Base-by-base conservation (phyloP, 2,888 invertebrate genomes). In the Caenorhabditis angaria region DNA sequence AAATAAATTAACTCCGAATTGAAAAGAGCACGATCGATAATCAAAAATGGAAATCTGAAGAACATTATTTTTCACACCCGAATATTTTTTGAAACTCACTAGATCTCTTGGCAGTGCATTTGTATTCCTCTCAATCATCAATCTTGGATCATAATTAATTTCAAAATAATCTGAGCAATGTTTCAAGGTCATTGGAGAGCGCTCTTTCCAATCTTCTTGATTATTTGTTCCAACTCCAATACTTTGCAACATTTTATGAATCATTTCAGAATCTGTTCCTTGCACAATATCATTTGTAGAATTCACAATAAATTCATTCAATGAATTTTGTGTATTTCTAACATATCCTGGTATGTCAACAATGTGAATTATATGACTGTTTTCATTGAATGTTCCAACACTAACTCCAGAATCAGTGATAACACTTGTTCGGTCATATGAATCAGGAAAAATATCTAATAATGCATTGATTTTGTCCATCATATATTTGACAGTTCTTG, bases 261-360 rank as follows among this genome's bases (percentile, higher is more conserved):
- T 55, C 71, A 71, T 66, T 50, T 75, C 73, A 14, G 68, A 70
- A 25, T 78, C 69, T 8, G 65, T 70, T 12, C 68, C 65, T 25
- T 78, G 75, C 1, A 78, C 51, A 20, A 75, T 74, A 60, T 78
- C 78, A 51, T 78, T 78, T 0, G 70, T 65, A 3, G 75, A 68
- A 53, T 78, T 78, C n/a, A 76, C 70, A 4, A 76, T 64, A 5
- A 78, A 35, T 54, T 78, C 78, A 28, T 70, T 73, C 48, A 78
- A 51, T 4, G 73, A 75, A 32, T 78, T 78, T 20, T 70, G 70
- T 12, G 67, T 61, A 4, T 73, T 68, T 12, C 65, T 35, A 20
- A 65, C 70, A 48, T 78, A 78, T 22, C 78, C 78, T 25, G 78
- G 78, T 29, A 73, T 64, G 27, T 78, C 78, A 18, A 78, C 57